Evolutionary conservation across 2,888 invertebrate species (phyloP), one percentile per base, ranked within the genome.

Genomic region (Rhamphomyia laevipes): DNA sequence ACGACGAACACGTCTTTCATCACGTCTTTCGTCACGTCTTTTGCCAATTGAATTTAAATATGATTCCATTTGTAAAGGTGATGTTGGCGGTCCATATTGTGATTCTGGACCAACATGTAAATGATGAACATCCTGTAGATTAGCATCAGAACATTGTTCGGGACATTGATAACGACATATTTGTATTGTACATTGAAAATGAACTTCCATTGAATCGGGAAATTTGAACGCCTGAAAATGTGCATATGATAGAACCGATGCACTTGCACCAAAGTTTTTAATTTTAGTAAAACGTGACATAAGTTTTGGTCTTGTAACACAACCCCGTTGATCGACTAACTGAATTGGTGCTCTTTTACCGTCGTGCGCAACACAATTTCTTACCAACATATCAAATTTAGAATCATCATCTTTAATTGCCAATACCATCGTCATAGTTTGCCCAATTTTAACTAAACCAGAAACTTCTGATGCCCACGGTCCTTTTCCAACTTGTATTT

Each of bases 381-480:
- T 76, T 9, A 94, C 92, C 57, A 93, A 72, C 93, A 94, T 93
- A 69, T 94, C 93, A 66, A 93, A 93, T 66, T 93, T 93, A 48
- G 89, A 85, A 62, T 93, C 93, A 60, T 93, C 92, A 58, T 93
- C 93, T 68, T 93, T 93, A 60, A 93, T 93, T 35, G 93, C 93
- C 52, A 93, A 71, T 3, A 93, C 93, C 92, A 93, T 93, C 13
- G 93, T 94, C 92, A 94, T 92, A 0, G 93, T 93, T 67, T 93
- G 93, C 1, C 93, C 93, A 49, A 93, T 93, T 72, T 93, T 93
- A 0, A 93, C 93, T 45, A 94, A 74, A 0, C 93, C 93, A 0
- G 91, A 90, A 1, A 93, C 93, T 71, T 93, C 93, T 0, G 91
- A 90, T 11, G 93, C 92, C 92, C 93, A 94, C 0, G 93, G 93